phyloP scores from a whole-genome alignment of 2,888 invertebrate genomes.

The Magallana nippona region DNA sequence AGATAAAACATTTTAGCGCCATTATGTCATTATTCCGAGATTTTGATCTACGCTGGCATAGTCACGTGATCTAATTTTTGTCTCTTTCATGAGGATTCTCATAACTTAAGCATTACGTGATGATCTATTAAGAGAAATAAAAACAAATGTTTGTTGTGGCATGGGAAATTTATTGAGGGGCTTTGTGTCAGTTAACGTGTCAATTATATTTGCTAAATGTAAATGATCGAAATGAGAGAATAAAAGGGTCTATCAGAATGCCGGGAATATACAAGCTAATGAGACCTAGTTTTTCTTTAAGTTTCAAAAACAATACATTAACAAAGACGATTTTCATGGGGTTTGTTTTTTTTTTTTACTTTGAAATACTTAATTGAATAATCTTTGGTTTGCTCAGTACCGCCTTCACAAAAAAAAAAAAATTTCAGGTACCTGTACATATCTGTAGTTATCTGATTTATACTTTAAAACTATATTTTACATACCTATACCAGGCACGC shows the following conservation, averaged over 20 bases:
- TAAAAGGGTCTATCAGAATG: background rate
- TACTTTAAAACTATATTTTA: no score
- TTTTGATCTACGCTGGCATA: constrained; percentile 19
- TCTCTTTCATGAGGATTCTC: constrained; percentile 18
- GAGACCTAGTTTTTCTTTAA: background rate
- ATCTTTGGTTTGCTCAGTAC: no score
- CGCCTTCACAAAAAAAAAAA: no score
- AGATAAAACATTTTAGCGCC: background rate
- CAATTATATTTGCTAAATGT: background rate
- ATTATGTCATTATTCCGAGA: background rate
- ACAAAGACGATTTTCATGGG: no score
- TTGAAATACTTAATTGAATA: no score
- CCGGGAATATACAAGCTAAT: constrained; percentile 1
- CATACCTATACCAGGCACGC: no score
- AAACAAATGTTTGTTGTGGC: background rate
- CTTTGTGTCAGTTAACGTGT: constrained; percentile 8
- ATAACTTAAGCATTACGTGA: background rate
- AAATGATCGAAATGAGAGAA: background rate
- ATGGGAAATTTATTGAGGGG: background rate
- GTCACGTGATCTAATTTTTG: background rate
- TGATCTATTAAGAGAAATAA: background rate
- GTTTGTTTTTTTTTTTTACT: no score
- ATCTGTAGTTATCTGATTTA: no score
- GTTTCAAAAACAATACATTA: background rate
- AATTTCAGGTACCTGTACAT: no score